phyloP scores from a whole-genome alignment of 2,113 vertebrate genomes.

The Amblyopsis rosae region DNA sequence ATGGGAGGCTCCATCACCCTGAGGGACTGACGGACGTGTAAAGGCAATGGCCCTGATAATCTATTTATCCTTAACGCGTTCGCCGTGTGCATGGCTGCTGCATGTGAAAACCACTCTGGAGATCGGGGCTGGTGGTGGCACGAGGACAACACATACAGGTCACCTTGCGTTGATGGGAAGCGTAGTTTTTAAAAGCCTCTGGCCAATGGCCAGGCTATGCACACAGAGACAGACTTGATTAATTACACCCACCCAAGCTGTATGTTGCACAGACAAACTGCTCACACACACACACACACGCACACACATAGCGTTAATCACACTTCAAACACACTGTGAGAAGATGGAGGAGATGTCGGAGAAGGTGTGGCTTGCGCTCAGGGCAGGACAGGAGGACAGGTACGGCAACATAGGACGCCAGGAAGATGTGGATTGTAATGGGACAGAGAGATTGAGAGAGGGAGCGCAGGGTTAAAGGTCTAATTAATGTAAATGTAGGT shows the following conservation, averaged over 20 bases:
- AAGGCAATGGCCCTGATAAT: constrained; percentile 39
- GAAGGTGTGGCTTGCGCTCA: constrained; percentile 8
- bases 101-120: constrained; percentile 32
- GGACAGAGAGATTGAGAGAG: constrained; percentile 62
- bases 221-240: constrained; percentile 4
- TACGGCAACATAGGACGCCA: constrained; percentile 31
- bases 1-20: background rate
- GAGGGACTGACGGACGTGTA: constrained; percentile 43
- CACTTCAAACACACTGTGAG: constrained; percentile 19
- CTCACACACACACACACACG: constrained; percentile 17
- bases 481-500: constrained; percentile 86
- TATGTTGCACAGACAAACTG: background rate
- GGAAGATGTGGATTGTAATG: constrained; percentile 51
- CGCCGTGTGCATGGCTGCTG: constrained; percentile 3
- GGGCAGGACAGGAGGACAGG: constrained; percentile 34
- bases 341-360: constrained; percentile 1
- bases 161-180: constrained; percentile 59
- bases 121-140: constrained; percentile 37
- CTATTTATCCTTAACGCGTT: constrained; percentile 17
- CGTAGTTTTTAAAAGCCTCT: constrained; percentile 11
- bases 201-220: constrained; percentile 9
- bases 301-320: constrained; percentile 35
- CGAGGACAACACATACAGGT: constrained; percentile 59
- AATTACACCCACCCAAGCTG: background rate
- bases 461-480: constrained; percentile 79